Evolutionary conservation across 2,113 vertebrate species (phyloP).

Genomic region (Pandion haliaetus): DNA sequence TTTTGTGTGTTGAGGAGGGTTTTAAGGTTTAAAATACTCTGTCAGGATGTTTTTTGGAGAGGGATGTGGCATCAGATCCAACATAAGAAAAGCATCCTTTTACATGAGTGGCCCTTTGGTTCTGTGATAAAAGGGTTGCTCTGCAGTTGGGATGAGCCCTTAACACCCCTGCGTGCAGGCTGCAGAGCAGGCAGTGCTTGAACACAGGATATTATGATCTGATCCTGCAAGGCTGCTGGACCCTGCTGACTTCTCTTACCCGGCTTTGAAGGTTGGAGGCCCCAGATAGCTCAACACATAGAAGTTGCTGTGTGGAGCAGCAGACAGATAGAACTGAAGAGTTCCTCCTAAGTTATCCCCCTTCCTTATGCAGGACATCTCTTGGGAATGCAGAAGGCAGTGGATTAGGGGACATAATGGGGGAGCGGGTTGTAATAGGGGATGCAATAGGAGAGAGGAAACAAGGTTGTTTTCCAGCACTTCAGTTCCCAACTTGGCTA

Average conservation of each 20-base stretch:
- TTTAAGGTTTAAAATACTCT: not conserved
- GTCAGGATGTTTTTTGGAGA: not conserved
- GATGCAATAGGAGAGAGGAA: not conserved
- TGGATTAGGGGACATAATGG: not conserved
- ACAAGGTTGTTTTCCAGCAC: not conserved
- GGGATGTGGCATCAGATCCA: not conserved
- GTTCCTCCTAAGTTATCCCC: not conserved
- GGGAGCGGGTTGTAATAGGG: not conserved
- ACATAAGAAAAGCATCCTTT: not conserved
- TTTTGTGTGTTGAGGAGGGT: not conserved
- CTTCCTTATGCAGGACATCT: not conserved
- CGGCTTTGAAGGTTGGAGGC: not conserved
- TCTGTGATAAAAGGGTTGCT: not conserved
- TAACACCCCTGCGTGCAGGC: not conserved
- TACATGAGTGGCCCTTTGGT: not conserved
- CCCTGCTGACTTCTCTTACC: not conserved
- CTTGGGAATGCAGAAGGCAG: not conserved
- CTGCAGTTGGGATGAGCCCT: not conserved
- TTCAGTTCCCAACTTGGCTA: not conserved
- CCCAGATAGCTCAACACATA: not conserved
- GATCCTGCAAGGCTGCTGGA: not conserved
- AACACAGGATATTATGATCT: not conserved
- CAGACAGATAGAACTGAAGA: not conserved
- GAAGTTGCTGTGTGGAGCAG: not conserved
- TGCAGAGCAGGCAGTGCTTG: not conserved